phyloP scores from a whole-genome alignment of 2,888 invertebrate genomes.

The Epistrophella euchroma region DNA sequence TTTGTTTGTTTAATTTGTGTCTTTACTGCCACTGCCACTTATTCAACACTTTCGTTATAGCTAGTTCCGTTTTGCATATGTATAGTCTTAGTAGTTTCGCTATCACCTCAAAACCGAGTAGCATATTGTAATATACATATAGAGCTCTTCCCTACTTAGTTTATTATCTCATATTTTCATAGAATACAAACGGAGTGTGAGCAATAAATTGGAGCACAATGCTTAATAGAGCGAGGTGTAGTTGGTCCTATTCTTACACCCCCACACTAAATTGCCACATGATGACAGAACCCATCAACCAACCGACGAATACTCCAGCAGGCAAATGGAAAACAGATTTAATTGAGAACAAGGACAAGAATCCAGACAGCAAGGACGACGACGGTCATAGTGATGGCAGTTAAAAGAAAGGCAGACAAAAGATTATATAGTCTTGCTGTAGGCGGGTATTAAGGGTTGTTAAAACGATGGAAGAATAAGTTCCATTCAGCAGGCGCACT shows the following conservation, averaged over 20 bases:
- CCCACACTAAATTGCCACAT: conserved; percentile 5
- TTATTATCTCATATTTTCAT: neutral
- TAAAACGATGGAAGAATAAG: neutral
- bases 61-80: conserved; percentile 27
- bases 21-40: conserved; percentile 37
- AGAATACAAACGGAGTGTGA: neutral
- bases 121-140: neutral
- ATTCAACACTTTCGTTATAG: conserved; percentile 25
- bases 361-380: neutral
- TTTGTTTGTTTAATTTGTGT: conserved; percentile 33
- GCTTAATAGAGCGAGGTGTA: conserved; percentile 47
- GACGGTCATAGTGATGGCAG: neutral
- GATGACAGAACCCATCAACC: neutral
- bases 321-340: conserved; percentile 43
- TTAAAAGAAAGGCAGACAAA: conserved; percentile 29
- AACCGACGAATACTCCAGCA: conserved; percentile 15
- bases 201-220: conserved; percentile 58
- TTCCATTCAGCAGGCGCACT: conserved; percentile 3
- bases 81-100: neutral
- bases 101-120: conserved; percentile 16
- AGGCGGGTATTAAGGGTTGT: neutral
- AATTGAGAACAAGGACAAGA: conserved; percentile 37
- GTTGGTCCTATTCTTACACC: conserved; percentile 12
- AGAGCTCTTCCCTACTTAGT: neutral
- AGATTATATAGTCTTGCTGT: neutral